A percentile compares a stretch with the other conserved stretches of the same genome.
Evolutionary conservation across 2,888 invertebrate genomes (phyloP).

Genomic region (Orthosia gracilis): DNA sequence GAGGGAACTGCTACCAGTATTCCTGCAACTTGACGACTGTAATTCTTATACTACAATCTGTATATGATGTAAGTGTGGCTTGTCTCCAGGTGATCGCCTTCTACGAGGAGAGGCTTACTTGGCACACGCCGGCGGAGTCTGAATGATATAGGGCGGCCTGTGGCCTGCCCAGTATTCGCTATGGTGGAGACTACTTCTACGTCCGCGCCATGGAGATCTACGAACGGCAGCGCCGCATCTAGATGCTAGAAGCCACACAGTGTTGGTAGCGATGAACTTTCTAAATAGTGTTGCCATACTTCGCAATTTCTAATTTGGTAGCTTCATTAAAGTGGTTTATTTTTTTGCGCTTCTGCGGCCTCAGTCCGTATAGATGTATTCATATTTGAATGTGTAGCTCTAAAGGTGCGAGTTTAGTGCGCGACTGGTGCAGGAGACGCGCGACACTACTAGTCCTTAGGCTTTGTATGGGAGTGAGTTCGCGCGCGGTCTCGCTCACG

Average conservation of each 20-base stretch:
- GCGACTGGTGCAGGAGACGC: too few species aligned
- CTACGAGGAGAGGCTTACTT: constrained; percentile 98
- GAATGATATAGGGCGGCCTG: constrained; percentile 71
- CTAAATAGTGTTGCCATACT: constrained; percentile 57
- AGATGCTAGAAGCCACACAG: constrained; percentile 12
- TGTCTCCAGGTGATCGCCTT: constrained; percentile 95
- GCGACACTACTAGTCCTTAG: too few species aligned
- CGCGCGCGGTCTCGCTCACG: too few species aligned
- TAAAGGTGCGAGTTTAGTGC: background rate
- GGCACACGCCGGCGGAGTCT: constrained; percentile 94
- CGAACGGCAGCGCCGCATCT: constrained; percentile 49
- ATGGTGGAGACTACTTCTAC: constrained; percentile 51
- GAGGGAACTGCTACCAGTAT: background rate
- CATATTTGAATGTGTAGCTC: constrained; percentile 42
- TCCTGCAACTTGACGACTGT: background rate
- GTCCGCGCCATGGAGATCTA: constrained; percentile 42
- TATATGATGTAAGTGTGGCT: constrained; percentile 1
- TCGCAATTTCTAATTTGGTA: constrained; percentile 53
- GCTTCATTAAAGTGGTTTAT: constrained; percentile 42
- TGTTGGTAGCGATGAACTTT: constrained; percentile 37
- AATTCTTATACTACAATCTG: background rate
- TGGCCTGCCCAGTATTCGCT: constrained; percentile 47
- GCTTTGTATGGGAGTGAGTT: too few species aligned
- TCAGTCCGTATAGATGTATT: constrained; percentile 38
- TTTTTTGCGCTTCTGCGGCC: constrained; percentile 35